Evolutionary conservation across 1,140 invertebrate species (phyloP).

Genomic region (Proales similis): DNA sequence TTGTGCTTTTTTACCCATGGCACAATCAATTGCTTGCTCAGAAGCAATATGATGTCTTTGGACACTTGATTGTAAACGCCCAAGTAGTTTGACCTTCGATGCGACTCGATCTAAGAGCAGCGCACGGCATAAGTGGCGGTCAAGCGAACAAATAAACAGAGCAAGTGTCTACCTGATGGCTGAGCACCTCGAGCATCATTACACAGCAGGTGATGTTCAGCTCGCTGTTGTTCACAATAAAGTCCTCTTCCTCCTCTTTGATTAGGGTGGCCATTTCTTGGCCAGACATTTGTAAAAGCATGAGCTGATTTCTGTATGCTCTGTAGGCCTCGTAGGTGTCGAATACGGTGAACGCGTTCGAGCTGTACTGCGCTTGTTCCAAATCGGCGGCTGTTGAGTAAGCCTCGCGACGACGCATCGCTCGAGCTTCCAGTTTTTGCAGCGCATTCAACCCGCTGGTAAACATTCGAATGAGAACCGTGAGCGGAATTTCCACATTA

Average conservation of each 20-base stretch:
- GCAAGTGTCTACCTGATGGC: neutral
- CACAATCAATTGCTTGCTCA: slow-evolving; percentile 35
- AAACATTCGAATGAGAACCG: slow-evolving; percentile 11
- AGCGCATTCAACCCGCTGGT: slow-evolving; percentile 23
- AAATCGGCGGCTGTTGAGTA: neutral
- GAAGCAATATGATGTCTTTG: slow-evolving; percentile 26
- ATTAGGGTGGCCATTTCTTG: slow-evolving; percentile 32
- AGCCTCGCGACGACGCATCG: slow-evolving; percentile 11
- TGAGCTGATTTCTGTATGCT: slow-evolving; percentile 34
- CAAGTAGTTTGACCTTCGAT: neutral
- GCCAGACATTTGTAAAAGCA: slow-evolving; percentile 37
- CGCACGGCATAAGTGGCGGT: neutral
- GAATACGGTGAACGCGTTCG: slow-evolving; percentile 32
- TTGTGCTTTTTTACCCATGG: slow-evolving; percentile 34
- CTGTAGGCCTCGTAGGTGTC: slow-evolving; percentile 38
- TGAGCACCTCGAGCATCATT: slow-evolving; percentile 33
- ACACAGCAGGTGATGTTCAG: slow-evolving; percentile 33
- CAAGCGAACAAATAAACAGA: neutral
- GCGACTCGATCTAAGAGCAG: slow-evolving; percentile 13
- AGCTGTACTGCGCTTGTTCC: slow-evolving; percentile 13
- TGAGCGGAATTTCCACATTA: neutral
- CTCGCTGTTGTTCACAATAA: slow-evolving; percentile 36
- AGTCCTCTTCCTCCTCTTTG: slow-evolving; percentile 38
- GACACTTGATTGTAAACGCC: slow-evolving; percentile 33
- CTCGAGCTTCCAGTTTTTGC: slow-evolving; percentile 36